Evolutionary conservation across 2,797 vertebrate genomes (phyloP).

Genomic region (Masticophis lateralis): DNA sequence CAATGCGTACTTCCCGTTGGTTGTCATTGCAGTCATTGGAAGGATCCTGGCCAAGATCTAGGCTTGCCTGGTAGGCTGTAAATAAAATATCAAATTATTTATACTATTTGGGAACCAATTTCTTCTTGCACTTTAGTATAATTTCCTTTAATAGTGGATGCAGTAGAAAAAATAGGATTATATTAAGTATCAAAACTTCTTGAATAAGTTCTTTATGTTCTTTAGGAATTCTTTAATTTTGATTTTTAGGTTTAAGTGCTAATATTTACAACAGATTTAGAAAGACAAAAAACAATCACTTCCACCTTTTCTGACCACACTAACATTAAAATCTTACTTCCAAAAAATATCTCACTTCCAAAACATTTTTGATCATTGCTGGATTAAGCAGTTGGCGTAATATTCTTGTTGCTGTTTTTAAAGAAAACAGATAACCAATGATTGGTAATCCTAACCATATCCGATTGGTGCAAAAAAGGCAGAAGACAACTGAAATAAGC

Average conservation of each 20-base stretch:
- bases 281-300: slow-evolving; percentile 18
- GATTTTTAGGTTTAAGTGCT: neutral
- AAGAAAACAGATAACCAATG: neutral
- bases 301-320: neutral
- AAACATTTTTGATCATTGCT: neutral
- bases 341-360: neutral
- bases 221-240: neutral
- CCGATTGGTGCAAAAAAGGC: neutral
- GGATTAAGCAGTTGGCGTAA: neutral
- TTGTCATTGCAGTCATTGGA: slow-evolving; percentile 85
- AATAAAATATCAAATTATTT: slow-evolving; percentile 31
- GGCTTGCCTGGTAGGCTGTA: slow-evolving; percentile 85
- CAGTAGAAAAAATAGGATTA: neutral
- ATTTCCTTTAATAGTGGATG: neutral
- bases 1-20: slow-evolving; percentile 81
- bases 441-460: neutral
- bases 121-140: neutral
- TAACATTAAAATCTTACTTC: neutral
- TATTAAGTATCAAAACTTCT: neutral
- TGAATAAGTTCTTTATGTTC: neutral
- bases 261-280: slow-evolving; percentile 14
- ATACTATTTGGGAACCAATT: neutral
- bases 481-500: neutral
- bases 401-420: neutral
- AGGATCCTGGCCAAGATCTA: slow-evolving; percentile 87